Conservation (phyloP, 2,888 invertebrate species). For the Platerodrilus igneus region DNA sequence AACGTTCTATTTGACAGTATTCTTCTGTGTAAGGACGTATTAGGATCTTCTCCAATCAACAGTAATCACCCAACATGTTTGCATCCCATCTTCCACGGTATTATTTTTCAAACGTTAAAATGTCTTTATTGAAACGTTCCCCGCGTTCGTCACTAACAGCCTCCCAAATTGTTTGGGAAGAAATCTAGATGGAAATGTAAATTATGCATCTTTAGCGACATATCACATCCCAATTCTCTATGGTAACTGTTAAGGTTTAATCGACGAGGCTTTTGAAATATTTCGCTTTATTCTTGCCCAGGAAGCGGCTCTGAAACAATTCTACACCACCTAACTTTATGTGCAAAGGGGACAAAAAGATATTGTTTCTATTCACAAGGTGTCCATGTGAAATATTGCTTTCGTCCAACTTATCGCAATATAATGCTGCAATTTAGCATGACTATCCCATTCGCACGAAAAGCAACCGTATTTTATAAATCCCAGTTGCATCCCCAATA, state of each 20-base stretch:
- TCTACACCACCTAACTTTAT: constrained; percentile 18
- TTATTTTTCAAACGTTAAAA: constrained; percentile 36
- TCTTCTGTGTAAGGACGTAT: constrained; percentile 12
- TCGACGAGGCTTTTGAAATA: constrained; percentile 17
- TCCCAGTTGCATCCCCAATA: no score
- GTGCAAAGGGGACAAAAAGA: no score
- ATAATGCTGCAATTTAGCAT: neutral
- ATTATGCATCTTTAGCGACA: constrained; percentile 35
- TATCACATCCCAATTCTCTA: constrained; percentile 29
- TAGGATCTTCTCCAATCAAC: constrained; percentile 30
- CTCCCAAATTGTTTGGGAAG: constrained; percentile 37
- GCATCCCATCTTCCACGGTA: constrained; percentile 38
- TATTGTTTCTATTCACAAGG: no score
- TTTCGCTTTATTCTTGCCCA: constrained; percentile 21
- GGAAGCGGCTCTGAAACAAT: constrained; percentile 11
- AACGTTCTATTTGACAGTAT: constrained; percentile 8
- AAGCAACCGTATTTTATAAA: no score
- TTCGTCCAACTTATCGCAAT: neutral
- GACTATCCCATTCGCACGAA: constrained; percentile 1
- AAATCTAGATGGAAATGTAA: constrained; percentile 32
- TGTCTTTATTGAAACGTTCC: constrained; percentile 40
- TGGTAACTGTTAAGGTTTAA: constrained; percentile 16
- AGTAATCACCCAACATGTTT: constrained; percentile 39
- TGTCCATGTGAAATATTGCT: constrained; percentile 2
- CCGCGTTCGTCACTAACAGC: constrained; percentile 37